Conservation (phyloP, 1,140 invertebrate genomes). For the Thaumetopoea pityocampa region DNA sequence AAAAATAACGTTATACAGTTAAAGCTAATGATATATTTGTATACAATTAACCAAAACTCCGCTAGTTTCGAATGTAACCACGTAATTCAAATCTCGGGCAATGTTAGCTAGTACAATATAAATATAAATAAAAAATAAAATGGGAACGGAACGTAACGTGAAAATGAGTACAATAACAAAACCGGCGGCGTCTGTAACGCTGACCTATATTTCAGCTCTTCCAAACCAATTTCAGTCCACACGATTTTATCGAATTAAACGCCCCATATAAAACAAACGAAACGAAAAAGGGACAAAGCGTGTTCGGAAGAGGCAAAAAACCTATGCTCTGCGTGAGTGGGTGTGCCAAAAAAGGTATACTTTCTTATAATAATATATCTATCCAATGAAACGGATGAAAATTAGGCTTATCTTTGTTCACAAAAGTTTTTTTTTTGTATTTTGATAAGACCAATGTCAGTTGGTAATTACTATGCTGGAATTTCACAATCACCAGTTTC, state of each 20-base stretch:
- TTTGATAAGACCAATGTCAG: too few relatives aligned
- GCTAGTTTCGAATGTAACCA: too few relatives aligned
- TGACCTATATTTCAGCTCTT: slow-evolving; percentile 36
- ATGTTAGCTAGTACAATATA: too few relatives aligned
- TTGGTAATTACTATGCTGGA: too few relatives aligned
- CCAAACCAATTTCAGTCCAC: slow-evolving; percentile 52
- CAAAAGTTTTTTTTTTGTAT: too few relatives aligned
- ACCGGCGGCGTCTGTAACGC: slow-evolving; percentile 14
- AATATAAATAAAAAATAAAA: too few relatives aligned
- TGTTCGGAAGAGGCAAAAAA: slow-evolving; percentile 46
- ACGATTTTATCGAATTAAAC: slow-evolving; percentile 66
- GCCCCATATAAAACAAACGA: slow-evolving; percentile 62
- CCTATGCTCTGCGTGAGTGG: slow-evolving; percentile 33
- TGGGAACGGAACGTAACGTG: too few relatives aligned
- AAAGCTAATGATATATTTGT: too few relatives aligned
- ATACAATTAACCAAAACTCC: too few relatives aligned
- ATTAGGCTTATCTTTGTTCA: slow-evolving; percentile 8
- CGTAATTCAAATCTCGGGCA: too few relatives aligned
- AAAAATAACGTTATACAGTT: too few relatives aligned
- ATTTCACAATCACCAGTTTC: neutral
- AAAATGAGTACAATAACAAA: slow-evolving; percentile 3
- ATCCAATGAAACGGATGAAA: slow-evolving; percentile 29
- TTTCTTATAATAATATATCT: slow-evolving; percentile 29
- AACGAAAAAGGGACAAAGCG: slow-evolving; percentile 58
- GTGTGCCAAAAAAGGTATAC: slow-evolving; percentile 9